Conservation (phyloP, 1,140 invertebrate genomes). For the Brachionus paranguensis region DNA sequence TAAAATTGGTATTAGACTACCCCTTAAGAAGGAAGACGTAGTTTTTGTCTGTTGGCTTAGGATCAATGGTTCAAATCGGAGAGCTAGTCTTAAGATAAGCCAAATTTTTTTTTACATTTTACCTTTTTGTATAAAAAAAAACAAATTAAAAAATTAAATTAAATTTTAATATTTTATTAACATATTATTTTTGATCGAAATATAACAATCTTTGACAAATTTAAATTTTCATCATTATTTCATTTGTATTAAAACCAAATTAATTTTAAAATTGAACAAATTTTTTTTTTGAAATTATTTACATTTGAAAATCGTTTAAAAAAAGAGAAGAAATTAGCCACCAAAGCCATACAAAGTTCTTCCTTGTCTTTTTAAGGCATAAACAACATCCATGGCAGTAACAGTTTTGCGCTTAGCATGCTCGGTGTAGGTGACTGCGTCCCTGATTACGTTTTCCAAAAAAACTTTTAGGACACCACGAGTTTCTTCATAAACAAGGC, state of each 20-base stretch:
- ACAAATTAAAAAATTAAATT: background rate
- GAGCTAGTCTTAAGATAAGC: background rate
- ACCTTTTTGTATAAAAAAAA: background rate
- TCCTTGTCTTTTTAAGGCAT: conserved; percentile 75
- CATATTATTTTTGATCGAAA: background rate
- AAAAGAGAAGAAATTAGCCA: background rate
- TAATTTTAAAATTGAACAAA: background rate
- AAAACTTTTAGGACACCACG: conserved; percentile 70
- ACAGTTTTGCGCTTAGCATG: conserved; percentile 75
- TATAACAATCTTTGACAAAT: background rate
- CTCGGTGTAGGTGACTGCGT: conserved; percentile 72
- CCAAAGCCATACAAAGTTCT: conserved; percentile 62
- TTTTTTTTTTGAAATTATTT: background rate
- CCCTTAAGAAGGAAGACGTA: background rate
- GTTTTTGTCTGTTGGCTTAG: background rate
- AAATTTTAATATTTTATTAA: background rate
- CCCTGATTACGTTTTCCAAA: conserved; percentile 72
- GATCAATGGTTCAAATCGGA: background rate
- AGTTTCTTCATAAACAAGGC: conserved; percentile 69
- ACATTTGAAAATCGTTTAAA: background rate
- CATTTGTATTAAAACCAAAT: background rate
- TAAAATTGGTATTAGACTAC: background rate
- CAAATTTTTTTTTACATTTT: background rate
- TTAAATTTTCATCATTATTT: background rate
- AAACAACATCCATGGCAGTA: conserved; percentile 82